phyloP scores from a whole-genome alignment of 2,888 invertebrate genomes.

The Caenorhabditis wallacei region DNA sequence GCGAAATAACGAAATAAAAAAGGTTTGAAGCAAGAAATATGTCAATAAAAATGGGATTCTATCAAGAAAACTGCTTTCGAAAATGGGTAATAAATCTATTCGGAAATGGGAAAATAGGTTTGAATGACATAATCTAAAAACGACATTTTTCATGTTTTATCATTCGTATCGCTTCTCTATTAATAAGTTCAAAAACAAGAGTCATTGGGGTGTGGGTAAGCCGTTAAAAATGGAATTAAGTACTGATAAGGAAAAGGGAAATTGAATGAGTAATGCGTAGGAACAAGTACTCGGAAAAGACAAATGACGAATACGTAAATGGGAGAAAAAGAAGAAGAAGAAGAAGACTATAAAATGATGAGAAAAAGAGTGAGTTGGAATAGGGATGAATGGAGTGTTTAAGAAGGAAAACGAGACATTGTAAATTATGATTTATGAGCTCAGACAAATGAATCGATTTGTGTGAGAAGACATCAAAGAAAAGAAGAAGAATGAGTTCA shows the following conservation, averaged over 20 bases:
- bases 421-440: too few relatives aligned
- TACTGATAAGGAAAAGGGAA: conserved; percentile 5
- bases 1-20: conserved; percentile 4
- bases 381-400: background rate
- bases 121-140: background rate
- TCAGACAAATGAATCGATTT: too few relatives aligned
- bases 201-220: conserved; percentile 8
- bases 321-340: background rate
- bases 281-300: background rate
- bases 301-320: background rate
- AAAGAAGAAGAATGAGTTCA: too few relatives aligned
- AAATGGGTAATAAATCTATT: background rate
- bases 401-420: too few relatives aligned
- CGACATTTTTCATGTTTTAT: background rate
- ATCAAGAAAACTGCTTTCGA: conserved; percentile 8
- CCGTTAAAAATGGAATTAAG: conserved; percentile 3
- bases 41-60: conserved; percentile 16
- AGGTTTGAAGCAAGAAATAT: conserved; percentile 10
- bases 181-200: conserved; percentile 5
- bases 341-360: background rate
- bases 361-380: background rate
- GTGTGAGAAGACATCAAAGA: too few relatives aligned
- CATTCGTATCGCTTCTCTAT: conserved; percentile 9
- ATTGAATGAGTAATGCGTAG: conserved; percentile 28
- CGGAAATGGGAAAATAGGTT: background rate